Evolutionary conservation across 2,797 vertebrate genomes (phyloP), one percentile per base, ranked within the genome.

Genomic region (Ceryle rudis): DNA sequence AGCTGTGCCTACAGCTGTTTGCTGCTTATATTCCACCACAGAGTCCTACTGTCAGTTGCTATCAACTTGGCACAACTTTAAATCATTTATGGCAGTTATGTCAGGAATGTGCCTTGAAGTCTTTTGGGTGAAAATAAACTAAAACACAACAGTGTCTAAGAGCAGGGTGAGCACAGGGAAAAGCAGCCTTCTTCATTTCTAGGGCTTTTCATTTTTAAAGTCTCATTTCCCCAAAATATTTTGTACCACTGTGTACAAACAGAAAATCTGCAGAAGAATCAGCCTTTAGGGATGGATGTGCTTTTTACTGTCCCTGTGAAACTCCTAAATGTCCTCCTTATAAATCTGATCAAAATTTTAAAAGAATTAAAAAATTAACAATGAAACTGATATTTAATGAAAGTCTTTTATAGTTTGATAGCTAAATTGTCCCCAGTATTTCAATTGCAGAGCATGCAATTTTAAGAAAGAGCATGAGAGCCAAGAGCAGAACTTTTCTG

Each of bases 241-340:
- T 60, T 44, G 25, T 41, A 89, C 25, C 6, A 23, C 16, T 49
- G 35, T 5, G 3, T 61, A 52, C 5, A 71, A 83, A 44, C 0
- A 55, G 5, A 54, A 81, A 73, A 41, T 25, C 0, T 55, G 31
- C 13, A 33, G n/a, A 77, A 55, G 28, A 33, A 66, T 70, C 60
- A 70, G 11, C 2, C 10, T 65, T 70, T 60, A 21, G 35, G 1
- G 1, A 44, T 1, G 1, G 46, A 46, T 3, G 2, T 6, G 6
- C 3, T 84, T 58, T 49, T 52, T 35, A 31, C 6, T 15, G 11
- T n/a, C 20, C 29, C 26, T 52, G 14, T 11, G 29, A 54, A 89
- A 74, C 16, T 39, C 57, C 37, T 51, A 86, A 74, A 9, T 31
- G 14, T 12, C 23, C 29, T 46, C 51, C 22, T 26, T 47, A 42